Evolutionary conservation across 2,797 vertebrate species (phyloP).

Genomic region (Atherinosoma microstoma): DNA sequence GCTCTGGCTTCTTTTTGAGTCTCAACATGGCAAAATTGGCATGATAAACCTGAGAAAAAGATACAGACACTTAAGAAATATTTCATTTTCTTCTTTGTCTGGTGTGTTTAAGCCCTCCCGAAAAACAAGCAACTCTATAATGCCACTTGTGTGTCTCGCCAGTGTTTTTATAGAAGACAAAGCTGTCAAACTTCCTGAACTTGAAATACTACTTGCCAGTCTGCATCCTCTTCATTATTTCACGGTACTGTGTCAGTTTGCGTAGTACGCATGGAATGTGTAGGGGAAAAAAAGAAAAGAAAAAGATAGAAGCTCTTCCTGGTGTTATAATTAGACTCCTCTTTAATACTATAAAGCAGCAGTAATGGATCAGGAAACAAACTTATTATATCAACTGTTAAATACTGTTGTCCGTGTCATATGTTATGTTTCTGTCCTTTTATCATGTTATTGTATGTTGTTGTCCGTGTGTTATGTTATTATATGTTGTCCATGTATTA

Average conservation of each 20-base stretch:
- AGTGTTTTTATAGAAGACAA: background rate
- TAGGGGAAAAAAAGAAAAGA: background rate
- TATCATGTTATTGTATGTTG: too few species aligned
- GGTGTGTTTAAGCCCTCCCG: background rate
- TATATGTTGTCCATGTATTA: too few species aligned
- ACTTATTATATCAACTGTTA: too few species aligned
- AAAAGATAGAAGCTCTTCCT: background rate
- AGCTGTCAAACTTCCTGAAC: background rate
- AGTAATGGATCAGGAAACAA: background rate
- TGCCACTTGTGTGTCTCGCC: background rate
- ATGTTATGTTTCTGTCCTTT: too few species aligned
- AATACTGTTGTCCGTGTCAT: too few species aligned
- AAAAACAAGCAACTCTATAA: background rate
- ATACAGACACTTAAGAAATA: constrained; percentile 6
- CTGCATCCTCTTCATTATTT: background rate
- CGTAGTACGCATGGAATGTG: background rate
- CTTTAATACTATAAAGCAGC: background rate
- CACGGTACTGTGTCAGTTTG: background rate
- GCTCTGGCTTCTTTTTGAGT: constrained; percentile 12
- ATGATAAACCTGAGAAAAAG: constrained; percentile 13
- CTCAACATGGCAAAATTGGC: background rate
- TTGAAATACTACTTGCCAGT: background rate
- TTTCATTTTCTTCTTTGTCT: constrained; percentile 9
- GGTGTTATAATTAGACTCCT: background rate
- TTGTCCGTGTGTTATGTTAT: too few species aligned